Conservation (phyloP, 2,888 invertebrate genomes). For the Trypoxylon attenuatum region DNA sequence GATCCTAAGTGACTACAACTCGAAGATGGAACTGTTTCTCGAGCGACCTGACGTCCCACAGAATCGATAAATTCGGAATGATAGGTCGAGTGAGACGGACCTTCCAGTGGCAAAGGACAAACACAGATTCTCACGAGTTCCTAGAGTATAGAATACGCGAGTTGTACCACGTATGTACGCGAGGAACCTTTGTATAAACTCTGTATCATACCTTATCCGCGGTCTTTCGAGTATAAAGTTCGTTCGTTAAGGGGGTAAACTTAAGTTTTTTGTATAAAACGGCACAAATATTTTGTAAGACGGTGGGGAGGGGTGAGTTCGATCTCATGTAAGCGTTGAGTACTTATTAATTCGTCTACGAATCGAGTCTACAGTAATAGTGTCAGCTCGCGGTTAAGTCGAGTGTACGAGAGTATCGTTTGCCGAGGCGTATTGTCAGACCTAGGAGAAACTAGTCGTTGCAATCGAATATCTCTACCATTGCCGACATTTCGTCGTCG, state of each 20-base stretch:
- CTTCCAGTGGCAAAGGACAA: conserved; percentile 20
- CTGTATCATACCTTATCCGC: conserved; percentile 59
- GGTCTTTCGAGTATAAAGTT: conserved; percentile 48
- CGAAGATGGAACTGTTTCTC: neutral
- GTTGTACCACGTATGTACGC: conserved; percentile 22
- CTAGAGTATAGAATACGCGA: conserved; percentile 46
- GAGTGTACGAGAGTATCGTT: too few species aligned
- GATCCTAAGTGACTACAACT: neutral
- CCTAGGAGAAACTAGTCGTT: too few species aligned
- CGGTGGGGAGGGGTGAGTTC: conserved; percentile 28
- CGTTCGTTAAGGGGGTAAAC: conserved; percentile 44
- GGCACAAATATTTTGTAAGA: conserved; percentile 62
- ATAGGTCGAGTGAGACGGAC: conserved; percentile 15
- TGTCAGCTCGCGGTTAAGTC: too few species aligned
- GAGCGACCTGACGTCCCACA: neutral
- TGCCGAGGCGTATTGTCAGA: too few species aligned
- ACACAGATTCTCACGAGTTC: conserved; percentile 54
- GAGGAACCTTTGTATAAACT: conserved; percentile 61
- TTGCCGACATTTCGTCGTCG: too few species aligned
- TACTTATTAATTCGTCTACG: conserved; percentile 31
- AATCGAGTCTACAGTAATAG: too few species aligned
- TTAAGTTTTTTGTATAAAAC: conserved; percentile 55
- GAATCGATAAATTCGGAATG: too few species aligned
- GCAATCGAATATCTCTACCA: too few species aligned
- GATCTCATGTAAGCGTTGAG: conserved; percentile 46